Evolutionary conservation across 2,888 invertebrate genomes (phyloP).

Genomic region (Germaria angustata): DNA sequence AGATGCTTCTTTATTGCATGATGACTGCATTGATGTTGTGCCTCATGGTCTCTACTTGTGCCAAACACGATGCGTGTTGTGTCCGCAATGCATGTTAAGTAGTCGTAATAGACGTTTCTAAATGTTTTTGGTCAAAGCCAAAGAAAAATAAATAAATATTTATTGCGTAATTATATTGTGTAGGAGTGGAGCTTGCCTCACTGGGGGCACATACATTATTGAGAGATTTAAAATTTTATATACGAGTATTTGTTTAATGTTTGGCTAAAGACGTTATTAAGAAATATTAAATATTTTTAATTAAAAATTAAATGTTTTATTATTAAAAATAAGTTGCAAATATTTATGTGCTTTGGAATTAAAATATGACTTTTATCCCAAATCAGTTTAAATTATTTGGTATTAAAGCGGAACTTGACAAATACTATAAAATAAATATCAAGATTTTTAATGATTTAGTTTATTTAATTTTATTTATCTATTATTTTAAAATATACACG

Average conservation of each 20-base stretch:
- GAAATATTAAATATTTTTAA: conserved; percentile 13
- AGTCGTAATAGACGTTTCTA: conserved; percentile 63
- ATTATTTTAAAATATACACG: background rate
- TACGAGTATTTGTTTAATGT: background rate
- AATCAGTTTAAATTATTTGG: too few relatives aligned
- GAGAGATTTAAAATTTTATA: background rate
- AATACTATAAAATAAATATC: too few relatives aligned
- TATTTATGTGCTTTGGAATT: too few relatives aligned
- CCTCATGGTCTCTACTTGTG: conserved; percentile 36
- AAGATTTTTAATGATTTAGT: too few relatives aligned
- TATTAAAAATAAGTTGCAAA: too few relatives aligned
- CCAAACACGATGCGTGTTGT: conserved; percentile 60
- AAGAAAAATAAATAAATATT: conserved; percentile 47
- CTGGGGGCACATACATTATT: conserved; percentile 55
- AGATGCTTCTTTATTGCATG: conserved; percentile 60
- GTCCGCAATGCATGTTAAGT: conserved; percentile 65
- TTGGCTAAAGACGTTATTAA: background rate
- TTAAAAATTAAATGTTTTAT: background rate
- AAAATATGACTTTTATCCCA: too few relatives aligned
- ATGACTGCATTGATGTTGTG: conserved; percentile 8
- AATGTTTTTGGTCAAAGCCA: conserved; percentile 25
- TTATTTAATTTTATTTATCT: too few relatives aligned
- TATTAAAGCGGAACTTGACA: too few relatives aligned
- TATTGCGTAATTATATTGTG: conserved; percentile 65
- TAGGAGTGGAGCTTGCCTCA: conserved; percentile 60